These are phyloP conservation scores for Nothocercus nigrocapillus DNA, from an alignment of 2,113 vertebrate species.

Conservation along the genomic window DNA sequence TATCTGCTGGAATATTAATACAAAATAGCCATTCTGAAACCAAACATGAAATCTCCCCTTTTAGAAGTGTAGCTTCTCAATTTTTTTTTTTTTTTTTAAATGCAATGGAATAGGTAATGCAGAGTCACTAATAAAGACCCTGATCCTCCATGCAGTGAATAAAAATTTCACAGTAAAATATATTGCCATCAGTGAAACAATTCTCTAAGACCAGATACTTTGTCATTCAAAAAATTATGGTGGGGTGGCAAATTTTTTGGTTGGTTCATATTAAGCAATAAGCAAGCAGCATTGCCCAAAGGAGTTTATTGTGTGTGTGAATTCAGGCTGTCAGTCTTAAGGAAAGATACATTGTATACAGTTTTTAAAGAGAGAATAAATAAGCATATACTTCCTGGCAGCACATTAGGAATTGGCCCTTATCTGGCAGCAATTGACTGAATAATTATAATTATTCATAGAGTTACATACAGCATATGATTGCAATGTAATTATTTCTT, in stretches of 20 bases:
- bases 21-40: rapidly evolving
- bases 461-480: conserved; percentile 27
- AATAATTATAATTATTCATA: conserved; percentile 41
- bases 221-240: not conserved
- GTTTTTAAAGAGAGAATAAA: conserved; percentile 30
- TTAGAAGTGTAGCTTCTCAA: not conserved
- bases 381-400: conserved; percentile 8
- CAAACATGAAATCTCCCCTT: not conserved
- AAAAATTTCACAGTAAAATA: not conserved
- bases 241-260: not conserved
- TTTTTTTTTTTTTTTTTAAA: not conserved
- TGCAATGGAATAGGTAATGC: rapidly evolving
- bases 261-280: not conserved
- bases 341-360: not conserved
- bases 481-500: conserved; percentile 27
- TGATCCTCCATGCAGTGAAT: not conserved
- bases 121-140: not conserved
- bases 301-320: not conserved
- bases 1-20: rapidly evolving
- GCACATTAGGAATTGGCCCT: not conserved
- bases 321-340: not conserved
- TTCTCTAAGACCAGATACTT: not conserved
- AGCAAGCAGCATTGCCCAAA: not conserved
- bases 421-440: not conserved
- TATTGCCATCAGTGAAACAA: not conserved